Percentiles rank a stretch among this genome's conserved stretches.
These are phyloP conservation scores for Caerostris darwini DNA, from an alignment of 1,140 invertebrate species.

Conservation along the genomic window DNA sequence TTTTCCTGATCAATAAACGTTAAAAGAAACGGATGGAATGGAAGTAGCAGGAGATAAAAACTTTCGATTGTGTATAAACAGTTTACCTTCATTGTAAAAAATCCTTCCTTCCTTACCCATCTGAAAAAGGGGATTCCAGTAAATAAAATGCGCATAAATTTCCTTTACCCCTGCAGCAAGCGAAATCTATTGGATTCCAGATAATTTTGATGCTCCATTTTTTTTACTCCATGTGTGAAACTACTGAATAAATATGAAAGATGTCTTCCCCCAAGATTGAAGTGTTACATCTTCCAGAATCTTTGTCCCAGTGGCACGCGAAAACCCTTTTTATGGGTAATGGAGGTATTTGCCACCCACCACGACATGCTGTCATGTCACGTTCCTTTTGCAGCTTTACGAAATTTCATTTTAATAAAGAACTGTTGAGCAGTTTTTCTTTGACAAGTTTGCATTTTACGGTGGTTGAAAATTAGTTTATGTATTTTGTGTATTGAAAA, in stretches of 20 bases:
- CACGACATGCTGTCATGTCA: background rate
- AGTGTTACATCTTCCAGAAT: background rate
- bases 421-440: too few species aligned
- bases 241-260: slow-evolving; percentile 66
- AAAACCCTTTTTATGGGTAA: background rate
- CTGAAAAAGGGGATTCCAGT: background rate
- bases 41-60: slow-evolving; percentile 1
- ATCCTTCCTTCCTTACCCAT: background rate
- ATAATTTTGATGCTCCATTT: slow-evolving; percentile 46
- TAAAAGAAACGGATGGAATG: background rate
- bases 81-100: slow-evolving; percentile 41
- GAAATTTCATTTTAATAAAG: background rate
- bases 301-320: background rate
- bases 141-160: slow-evolving; percentile 70
- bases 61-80: slow-evolving; percentile 49
- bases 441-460: too few species aligned
- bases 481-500: too few species aligned
- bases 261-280: background rate
- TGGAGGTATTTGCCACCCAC: background rate
- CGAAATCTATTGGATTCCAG: slow-evolving; percentile 52
- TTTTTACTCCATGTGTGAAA: background rate
- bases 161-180: background rate
- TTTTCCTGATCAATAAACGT: slow-evolving; percentile 21
- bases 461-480: too few species aligned
- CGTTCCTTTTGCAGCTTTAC: background rate